Base-by-base conservation (phyloP, 2,797 vertebrate genomes). In the Eremophila alpestris region DNA sequence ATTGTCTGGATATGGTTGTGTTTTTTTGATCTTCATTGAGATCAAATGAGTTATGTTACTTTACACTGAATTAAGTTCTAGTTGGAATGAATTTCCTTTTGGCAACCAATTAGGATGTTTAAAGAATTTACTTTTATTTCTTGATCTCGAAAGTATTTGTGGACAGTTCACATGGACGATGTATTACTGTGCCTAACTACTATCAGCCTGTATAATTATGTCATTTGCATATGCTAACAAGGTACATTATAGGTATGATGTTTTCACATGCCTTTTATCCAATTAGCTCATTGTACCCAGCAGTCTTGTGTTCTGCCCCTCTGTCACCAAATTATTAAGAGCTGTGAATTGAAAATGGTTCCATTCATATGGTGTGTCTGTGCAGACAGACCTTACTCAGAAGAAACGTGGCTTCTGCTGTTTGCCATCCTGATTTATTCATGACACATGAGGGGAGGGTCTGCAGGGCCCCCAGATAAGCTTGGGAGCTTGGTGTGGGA, bases 211-310 rank as follows among this genome's bases (percentile, higher is more conserved):
- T 79, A 49, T 95, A 96, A 95, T 91, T 84, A 95, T 76, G 75
- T 86, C 46, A 90, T 96, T 96, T 96, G 87, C 95, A 96, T 96
- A 94, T 90, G 95, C 95, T 96, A 96, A 94, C 95, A 94, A 95
- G 93, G 93, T 94, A 77, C 60, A 38, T 90, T 89, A 84, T 88
- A 95, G 91, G 89, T 91, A 84, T 41, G 38, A 62, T 97, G 92
- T 86, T 93, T 93, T 96, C 94, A 94, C 91, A 94, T 94, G 93
- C 80, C 67, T 96, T 93, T 94, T 96, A 93, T 94, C 93, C 89
- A 89, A 54, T 96, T 96, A 94, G 64, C 34, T 82, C 93, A 71
- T 94, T 96, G 83, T 94, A 60, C 90, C 52, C 78, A 68, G 60
- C 38, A 82, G 63, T 54, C 83, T 91, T 91, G 56, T 82, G 70